phyloP scores from a whole-genome alignment of 2,888 invertebrate species.

The Polymixis flavicincta region DNA sequence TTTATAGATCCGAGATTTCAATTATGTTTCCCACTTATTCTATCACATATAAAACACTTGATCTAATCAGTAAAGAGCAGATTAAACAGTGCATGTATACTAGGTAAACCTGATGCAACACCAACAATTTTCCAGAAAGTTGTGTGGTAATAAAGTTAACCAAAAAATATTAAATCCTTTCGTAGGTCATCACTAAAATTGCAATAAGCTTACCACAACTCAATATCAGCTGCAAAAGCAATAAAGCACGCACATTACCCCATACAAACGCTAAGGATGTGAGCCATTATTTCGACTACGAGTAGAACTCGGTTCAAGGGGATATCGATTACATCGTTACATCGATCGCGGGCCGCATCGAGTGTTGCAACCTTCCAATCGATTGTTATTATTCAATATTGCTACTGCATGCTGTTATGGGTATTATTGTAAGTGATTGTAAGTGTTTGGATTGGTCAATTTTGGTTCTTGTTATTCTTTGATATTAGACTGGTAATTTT shows the following conservation, averaged over 20 bases:
- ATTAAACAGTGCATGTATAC: background rate
- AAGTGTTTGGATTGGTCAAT: conserved; percentile 40
- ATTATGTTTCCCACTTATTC: background rate
- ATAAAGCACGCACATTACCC: conserved; percentile 53
- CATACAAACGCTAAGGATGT: conserved; percentile 68
- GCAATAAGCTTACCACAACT: background rate
- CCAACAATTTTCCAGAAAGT: background rate
- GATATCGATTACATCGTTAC: conserved; percentile 72
- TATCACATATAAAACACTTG: background rate
- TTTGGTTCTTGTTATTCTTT: conserved; percentile 19
- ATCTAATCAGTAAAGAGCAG: background rate
- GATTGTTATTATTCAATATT: conserved; percentile 63
- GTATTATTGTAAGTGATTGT: conserved; percentile 52
- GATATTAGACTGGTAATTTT: conserved; percentile 1
- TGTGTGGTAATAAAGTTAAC: background rate
- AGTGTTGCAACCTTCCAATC: conserved; percentile 62
- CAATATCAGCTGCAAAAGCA: conserved; percentile 14
- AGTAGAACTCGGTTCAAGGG: conserved; percentile 73
- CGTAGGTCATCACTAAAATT: background rate
- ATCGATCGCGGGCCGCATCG: conserved; percentile 65
- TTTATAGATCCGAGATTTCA: conserved; percentile 3
- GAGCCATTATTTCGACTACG: conserved; percentile 75
- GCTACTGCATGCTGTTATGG: conserved; percentile 59
- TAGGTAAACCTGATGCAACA: background rate
- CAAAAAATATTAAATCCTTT: background rate